A percentile compares a stretch with the other conserved stretches of the same genome.
phyloP scores from a whole-genome alignment of 2,888 invertebrate species.

The Lobophora halterata region DNA sequence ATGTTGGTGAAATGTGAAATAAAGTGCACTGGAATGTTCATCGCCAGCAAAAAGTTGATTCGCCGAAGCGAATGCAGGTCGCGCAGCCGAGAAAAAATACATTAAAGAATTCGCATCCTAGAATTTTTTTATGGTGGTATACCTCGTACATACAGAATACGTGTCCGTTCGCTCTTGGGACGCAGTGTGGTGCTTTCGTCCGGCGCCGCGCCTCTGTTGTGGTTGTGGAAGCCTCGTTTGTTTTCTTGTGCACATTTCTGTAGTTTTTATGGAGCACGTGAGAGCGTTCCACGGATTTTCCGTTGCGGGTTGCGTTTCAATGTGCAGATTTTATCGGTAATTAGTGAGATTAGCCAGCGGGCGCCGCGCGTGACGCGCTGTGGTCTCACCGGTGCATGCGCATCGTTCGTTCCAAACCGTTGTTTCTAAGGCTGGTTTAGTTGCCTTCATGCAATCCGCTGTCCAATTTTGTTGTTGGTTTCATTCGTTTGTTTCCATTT shows the following conservation, averaged over 20 bases:
- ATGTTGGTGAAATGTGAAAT: slow-evolving; percentile 45
- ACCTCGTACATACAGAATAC: no score
- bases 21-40: slow-evolving; percentile 37
- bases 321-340: slow-evolving; percentile 64
- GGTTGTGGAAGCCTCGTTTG: slow-evolving; percentile 30
- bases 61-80: slow-evolving; percentile 45
- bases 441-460: not conserved
- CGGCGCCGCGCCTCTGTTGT: slow-evolving; percentile 31
- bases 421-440: no score
- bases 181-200: slow-evolving; percentile 31
- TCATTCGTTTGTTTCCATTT: no score
- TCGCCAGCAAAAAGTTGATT: slow-evolving; percentile 50
- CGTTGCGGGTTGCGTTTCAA: slow-evolving; percentile 48
- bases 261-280: slow-evolving; percentile 52
- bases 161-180: slow-evolving; percentile 26
- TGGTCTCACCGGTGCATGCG: slow-evolving; percentile 13
- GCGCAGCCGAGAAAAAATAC: slow-evolving; percentile 39
- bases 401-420: slow-evolving; percentile 37
- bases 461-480: no score
- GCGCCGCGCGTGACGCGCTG: slow-evolving; percentile 45
- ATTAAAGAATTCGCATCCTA: slow-evolving; percentile 26
- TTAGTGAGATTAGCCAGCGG: slow-evolving; percentile 51
- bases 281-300: slow-evolving; percentile 53
- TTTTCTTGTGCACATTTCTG: slow-evolving; percentile 36
- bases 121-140: slow-evolving; percentile 33